These are phyloP conservation scores for Ailuropoda melanoleuca DNA, from an alignment of 2,113 vertebrate genomes.

Conservation along the genomic window DNA sequence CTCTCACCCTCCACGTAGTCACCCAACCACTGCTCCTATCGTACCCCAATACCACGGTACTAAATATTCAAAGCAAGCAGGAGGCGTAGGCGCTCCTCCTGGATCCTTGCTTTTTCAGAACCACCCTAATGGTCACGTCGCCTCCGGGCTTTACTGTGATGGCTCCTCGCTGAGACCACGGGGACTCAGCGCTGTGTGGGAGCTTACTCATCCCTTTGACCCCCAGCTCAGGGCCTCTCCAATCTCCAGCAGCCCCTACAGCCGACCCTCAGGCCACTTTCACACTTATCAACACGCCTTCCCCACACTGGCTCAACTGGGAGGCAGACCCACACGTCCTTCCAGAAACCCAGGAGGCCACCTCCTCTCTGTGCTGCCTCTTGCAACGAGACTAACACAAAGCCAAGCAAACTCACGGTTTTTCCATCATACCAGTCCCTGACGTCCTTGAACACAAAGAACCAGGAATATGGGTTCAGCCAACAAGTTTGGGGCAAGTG, in stretches of 20 bases:
- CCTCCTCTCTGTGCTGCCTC: background rate
- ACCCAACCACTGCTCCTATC: too few species aligned
- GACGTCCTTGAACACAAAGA: background rate
- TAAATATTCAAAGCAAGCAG: background rate
- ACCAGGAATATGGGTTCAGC: background rate
- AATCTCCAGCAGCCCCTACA: background rate
- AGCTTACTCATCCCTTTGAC: background rate
- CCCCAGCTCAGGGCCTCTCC: too few species aligned
- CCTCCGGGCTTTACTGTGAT: background rate
- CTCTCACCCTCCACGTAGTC: too few species aligned
- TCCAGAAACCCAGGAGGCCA: too few species aligned
- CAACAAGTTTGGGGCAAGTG: background rate
- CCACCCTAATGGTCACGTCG: background rate
- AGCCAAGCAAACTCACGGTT: background rate
- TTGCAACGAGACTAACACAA: background rate
- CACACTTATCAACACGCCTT: background rate
- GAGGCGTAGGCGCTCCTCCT: background rate
- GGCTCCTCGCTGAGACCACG: background rate
- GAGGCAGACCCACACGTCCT: background rate
- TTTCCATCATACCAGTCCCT: background rate
- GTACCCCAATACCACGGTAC: background rate
- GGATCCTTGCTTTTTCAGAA: background rate
- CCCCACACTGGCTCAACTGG: rapidly evolving
- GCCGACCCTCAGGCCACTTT: too few species aligned
- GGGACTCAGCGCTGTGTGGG: background rate